Evolutionary conservation across 2,888 invertebrate genomes (phyloP).

Genomic region (Ypsolopha scabrella): DNA sequence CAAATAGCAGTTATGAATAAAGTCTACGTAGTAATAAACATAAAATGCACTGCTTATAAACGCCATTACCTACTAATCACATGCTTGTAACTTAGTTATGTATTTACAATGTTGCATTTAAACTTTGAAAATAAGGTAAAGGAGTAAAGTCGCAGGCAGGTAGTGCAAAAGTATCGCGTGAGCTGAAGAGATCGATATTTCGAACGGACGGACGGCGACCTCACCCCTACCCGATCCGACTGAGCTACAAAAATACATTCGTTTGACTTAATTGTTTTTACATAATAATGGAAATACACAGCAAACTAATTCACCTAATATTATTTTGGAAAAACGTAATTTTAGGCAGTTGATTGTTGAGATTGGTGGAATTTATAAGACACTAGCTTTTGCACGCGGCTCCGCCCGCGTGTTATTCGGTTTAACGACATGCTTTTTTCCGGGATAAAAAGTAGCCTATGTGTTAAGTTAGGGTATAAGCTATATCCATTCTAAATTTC

Average conservation of each 20-base stretch:
- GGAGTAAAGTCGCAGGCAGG: background rate
- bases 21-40: background rate
- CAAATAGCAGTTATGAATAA: background rate
- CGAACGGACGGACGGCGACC: background rate
- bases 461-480: too few relatives aligned
- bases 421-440: too few relatives aligned
- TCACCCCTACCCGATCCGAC: background rate
- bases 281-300: too few relatives aligned
- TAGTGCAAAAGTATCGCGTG: background rate
- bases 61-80: background rate
- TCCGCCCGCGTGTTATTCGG: too few relatives aligned
- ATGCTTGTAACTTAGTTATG: too few relatives aligned
- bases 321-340: too few relatives aligned
- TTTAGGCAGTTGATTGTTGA: too few relatives aligned
- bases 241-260: background rate
- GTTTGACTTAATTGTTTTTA: background rate
- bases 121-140: background rate
- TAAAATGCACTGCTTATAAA: background rate
- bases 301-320: too few relatives aligned
- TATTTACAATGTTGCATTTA: background rate
- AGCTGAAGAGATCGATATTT: constrained; percentile 3
- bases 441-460: too few relatives aligned
- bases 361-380: too few relatives aligned
- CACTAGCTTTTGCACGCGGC: too few relatives aligned
- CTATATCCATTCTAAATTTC: too few relatives aligned